Evolutionary conservation across 2,888 invertebrate species (phyloP).

Genomic region (Syritta pipiens): DNA sequence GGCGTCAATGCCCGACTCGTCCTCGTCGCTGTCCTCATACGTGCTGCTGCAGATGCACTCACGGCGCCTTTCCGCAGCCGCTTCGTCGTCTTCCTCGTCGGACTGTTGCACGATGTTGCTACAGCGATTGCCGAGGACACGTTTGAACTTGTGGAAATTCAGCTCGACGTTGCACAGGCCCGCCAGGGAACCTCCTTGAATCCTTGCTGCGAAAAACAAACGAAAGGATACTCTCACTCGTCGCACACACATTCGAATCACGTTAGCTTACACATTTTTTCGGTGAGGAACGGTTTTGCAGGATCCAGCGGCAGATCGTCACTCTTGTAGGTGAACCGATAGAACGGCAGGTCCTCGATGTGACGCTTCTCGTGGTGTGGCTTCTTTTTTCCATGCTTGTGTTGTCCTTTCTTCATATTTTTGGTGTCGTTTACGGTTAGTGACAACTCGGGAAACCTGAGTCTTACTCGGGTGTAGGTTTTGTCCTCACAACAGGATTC

Average conservation of each 20-base stretch:
- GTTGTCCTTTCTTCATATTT: not conserved
- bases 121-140: conserved; percentile 6
- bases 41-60: not conserved
- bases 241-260: not conserved
- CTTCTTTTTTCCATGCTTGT: conserved; percentile 41
- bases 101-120: not conserved
- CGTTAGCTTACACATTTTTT: conserved; percentile 75
- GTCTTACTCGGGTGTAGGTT: not conserved
- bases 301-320: conserved; percentile 79
- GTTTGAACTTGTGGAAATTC: conserved; percentile 74
- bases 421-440: not conserved
- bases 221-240: not conserved
- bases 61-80: conserved; percentile 4
- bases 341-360: conserved; percentile 78
- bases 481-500: not conserved
- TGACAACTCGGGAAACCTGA: conserved; percentile 33
- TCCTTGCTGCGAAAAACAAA: conserved; percentile 72
- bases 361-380: conserved; percentile 70
- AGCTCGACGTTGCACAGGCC: conserved; percentile 76
- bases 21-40: conserved; percentile 70
- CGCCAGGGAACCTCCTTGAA: conserved; percentile 75
- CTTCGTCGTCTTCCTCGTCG: conserved; percentile 65
- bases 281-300: conserved; percentile 73
- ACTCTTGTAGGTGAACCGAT: conserved; percentile 74
- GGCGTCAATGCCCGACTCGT: conserved; percentile 69